Percentiles rank a stretch among this genome's conserved stretches.
Evolutionary conservation across 35 echinoderm and acorn worm genomes (phyloP).

Genomic region (Apostichopus japonicus): DNA sequence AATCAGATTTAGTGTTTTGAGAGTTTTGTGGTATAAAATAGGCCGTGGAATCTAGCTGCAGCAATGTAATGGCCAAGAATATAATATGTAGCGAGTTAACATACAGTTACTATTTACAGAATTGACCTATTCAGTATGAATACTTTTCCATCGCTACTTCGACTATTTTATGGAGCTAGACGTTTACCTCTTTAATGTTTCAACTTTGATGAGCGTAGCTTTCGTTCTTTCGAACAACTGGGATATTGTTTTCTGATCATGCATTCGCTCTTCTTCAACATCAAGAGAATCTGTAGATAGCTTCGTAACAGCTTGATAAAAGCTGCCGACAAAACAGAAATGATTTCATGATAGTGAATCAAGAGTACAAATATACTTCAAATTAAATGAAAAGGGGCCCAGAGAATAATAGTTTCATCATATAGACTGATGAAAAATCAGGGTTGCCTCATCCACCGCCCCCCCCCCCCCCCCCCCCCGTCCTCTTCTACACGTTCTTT

Average conservation of each 20-base stretch:
- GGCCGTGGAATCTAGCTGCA: too few species aligned
- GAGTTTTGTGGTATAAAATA: too few species aligned
- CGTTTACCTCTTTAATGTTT: constrained; percentile 78
- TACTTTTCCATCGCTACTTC: too few species aligned
- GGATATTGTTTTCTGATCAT: constrained; percentile 71
- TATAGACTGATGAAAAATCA: neutral
- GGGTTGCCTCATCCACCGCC: neutral
- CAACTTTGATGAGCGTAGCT: constrained; percentile 78
- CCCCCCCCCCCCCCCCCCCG: neutral
- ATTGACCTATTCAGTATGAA: too few species aligned
- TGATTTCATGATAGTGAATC: neutral
- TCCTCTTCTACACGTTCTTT: neutral
- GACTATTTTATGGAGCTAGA: too few species aligned
- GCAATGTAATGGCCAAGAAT: too few species aligned
- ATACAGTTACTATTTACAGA: too few species aligned
- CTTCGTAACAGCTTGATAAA: constrained; percentile 69
- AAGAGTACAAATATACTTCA: too few species aligned
- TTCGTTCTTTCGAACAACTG: constrained; percentile 83
- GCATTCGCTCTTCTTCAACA: constrained; percentile 64
- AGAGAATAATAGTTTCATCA: too few species aligned
- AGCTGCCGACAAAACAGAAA: constrained; percentile 60
- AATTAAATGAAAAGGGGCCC: too few species aligned
- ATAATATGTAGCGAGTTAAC: too few species aligned
- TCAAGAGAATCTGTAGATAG: constrained; percentile 66
- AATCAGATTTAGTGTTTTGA: too few species aligned